These are phyloP conservation scores for Geococcyx californianus DNA, from an alignment of 2,113 vertebrate species.

Conservation along the genomic window DNA sequence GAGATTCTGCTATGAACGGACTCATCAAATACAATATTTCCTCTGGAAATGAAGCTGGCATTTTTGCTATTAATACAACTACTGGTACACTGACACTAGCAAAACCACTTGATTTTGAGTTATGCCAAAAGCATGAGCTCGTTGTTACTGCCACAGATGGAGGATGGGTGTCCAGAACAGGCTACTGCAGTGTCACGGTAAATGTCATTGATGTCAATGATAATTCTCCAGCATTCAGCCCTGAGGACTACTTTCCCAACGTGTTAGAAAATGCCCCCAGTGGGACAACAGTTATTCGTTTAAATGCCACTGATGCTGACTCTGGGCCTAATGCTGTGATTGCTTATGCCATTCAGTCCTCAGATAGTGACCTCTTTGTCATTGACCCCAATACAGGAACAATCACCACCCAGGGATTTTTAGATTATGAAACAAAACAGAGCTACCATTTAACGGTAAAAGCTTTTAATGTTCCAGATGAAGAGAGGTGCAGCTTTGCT, in stretches of 20 bases:
- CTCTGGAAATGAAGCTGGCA: conserved; percentile 85
- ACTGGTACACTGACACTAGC: conserved; percentile 86
- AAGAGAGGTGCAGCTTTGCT: conserved; percentile 92
- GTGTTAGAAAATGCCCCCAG: conserved; percentile 96
- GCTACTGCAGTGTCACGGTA: conserved; percentile 86
- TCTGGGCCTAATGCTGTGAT: conserved; percentile 89
- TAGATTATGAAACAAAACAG: conserved; percentile 96
- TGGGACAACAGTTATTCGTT: conserved; percentile 90
- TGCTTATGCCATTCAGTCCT: conserved; percentile 91
- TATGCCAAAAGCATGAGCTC: conserved; percentile 85
- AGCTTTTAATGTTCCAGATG: conserved; percentile 95
- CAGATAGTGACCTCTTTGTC: conserved; percentile 95
- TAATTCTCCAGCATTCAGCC: conserved; percentile 88
- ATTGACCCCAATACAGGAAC: conserved; percentile 94
- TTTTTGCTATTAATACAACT: conserved; percentile 88
- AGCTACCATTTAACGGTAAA: conserved; percentile 93
- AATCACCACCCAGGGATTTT: conserved; percentile 96
- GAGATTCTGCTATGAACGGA: conserved; percentile 92
- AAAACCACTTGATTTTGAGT: conserved; percentile 88
- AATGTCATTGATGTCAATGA: conserved; percentile 92
- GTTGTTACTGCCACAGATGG: conserved; percentile 88
- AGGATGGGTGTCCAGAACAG: conserved; percentile 92
- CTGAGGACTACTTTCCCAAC: conserved; percentile 87
- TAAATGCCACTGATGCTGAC: conserved; percentile 89
- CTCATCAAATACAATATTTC: conserved; percentile 87